These are phyloP conservation scores for Rhipidura dahli DNA, from an alignment of 2,113 vertebrate species.

Conservation along the genomic window DNA sequence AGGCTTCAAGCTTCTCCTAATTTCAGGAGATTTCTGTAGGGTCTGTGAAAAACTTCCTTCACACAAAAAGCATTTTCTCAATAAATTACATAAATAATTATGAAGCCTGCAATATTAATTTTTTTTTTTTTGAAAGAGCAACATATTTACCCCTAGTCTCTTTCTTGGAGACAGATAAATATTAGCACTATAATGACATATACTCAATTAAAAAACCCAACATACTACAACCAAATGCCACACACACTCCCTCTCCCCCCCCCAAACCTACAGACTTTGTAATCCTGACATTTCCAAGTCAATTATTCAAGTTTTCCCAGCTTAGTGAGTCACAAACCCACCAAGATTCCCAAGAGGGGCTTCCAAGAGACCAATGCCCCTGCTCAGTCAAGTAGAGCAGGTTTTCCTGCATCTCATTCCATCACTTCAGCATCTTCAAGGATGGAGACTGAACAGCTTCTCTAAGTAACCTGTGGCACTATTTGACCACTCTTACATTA, in stretches of 20 bases:
- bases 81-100: not conserved
- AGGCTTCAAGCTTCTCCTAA: not conserved
- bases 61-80: not conserved
- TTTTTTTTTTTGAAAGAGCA: not conserved
- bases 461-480: not conserved
- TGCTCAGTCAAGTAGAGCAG: not conserved
- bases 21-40: not conserved
- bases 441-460: not conserved
- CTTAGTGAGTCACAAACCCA: not conserved
- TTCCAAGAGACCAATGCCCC: not conserved
- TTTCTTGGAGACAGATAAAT: not conserved
- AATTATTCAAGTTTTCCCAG: not conserved
- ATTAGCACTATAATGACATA: not conserved
- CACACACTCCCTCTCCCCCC: not conserved
- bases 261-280: not conserved
- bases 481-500: not conserved
- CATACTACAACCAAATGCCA: not conserved
- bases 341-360: not conserved
- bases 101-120: not conserved
- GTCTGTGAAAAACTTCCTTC: not conserved
- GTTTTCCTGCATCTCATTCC: not conserved
- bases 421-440: not conserved
- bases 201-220: not conserved
- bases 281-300: not conserved
- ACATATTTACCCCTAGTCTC: not conserved